A percentile compares a stretch with the other conserved stretches of the same genome.
These are phyloP conservation scores for Cephus pygmeus DNA, from an alignment of 2,888 invertebrate species.

Conservation along the genomic window DNA sequence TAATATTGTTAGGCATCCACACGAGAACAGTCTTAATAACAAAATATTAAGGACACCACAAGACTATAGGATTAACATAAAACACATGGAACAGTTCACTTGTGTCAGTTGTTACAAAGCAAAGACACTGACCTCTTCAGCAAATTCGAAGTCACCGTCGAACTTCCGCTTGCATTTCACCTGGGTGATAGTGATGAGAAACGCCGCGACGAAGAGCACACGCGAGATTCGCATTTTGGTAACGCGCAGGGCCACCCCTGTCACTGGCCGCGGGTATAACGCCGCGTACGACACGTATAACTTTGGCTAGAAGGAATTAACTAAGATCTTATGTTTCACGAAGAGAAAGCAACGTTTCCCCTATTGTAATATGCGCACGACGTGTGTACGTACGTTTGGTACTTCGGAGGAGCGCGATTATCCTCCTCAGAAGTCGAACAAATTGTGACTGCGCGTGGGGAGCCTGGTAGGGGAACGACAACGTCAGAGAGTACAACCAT, in stretches of 20 bases:
- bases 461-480: constrained; percentile 18
- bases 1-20: neutral
- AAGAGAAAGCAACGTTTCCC: neutral
- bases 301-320: neutral
- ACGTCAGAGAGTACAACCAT: constrained; percentile 13
- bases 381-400: neutral
- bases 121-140: constrained; percentile 75
- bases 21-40: neutral
- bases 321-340: neutral
- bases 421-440: constrained; percentile 49
- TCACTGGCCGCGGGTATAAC: neutral
- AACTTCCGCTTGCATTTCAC: constrained; percentile 77
- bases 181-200: constrained; percentile 63
- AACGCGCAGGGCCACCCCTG: constrained; percentile 1
- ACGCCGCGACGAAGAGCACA: constrained; percentile 64
- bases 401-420: constrained; percentile 25
- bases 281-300: neutral
- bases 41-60: neutral
- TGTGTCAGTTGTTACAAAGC: neutral
- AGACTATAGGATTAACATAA: neutral
- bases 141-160: constrained; percentile 83
- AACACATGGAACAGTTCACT: neutral
- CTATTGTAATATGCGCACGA: neutral
- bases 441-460: constrained; percentile 49
- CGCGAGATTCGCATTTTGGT: constrained; percentile 65